Conservation (phyloP, 2,888 invertebrate species). For the Stramonita haemastoma region DNA sequence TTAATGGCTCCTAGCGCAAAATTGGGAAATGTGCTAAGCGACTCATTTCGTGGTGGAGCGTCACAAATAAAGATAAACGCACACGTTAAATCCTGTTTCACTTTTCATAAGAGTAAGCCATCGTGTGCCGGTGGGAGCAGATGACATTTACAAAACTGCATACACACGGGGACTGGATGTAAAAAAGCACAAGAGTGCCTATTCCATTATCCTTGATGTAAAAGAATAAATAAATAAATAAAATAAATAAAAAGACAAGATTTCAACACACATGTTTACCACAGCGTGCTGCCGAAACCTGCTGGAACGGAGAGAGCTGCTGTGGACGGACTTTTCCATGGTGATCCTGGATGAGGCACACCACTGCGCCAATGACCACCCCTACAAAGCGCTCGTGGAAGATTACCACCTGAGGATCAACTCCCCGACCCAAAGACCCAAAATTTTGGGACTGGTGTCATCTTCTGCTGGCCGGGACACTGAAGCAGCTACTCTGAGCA, state of each 20-base stretch:
- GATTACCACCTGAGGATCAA: constrained; percentile 52
- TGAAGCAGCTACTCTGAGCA: constrained; percentile 56
- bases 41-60: too few species aligned
- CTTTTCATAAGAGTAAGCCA: too few species aligned
- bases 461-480: constrained; percentile 69
- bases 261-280: constrained; percentile 41
- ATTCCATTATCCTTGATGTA: too few species aligned
- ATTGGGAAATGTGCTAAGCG: too few species aligned
- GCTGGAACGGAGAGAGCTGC: constrained; percentile 54
- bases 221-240: too few species aligned
- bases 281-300: constrained; percentile 67
- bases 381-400: constrained; percentile 62
- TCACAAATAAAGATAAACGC: too few species aligned
- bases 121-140: too few species aligned
- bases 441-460: constrained; percentile 71
- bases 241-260: background rate
- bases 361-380: constrained; percentile 70
- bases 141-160: too few species aligned
- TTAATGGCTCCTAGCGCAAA: too few species aligned
- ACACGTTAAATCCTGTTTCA: too few species aligned
- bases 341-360: constrained; percentile 73
- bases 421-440: constrained; percentile 52
- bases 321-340: constrained; percentile 67
- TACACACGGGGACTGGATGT: too few species aligned
- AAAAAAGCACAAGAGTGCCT: too few species aligned